Evolutionary conservation across 2,888 invertebrate genomes (phyloP).

Genomic region (Lissonota sp.): DNA sequence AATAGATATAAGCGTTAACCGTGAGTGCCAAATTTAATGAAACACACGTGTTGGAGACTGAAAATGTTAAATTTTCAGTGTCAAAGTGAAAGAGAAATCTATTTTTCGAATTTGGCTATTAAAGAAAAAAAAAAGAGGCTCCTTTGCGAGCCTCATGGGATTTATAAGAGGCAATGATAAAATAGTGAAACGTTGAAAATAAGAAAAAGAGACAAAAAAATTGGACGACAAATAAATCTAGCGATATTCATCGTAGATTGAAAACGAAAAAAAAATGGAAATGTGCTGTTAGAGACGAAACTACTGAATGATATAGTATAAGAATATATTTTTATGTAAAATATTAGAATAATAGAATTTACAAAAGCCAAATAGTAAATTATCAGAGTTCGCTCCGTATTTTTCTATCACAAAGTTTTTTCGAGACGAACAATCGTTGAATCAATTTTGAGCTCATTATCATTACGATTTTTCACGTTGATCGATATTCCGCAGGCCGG

Average conservation of each 20-base stretch:
- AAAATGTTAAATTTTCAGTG: slow-evolving; percentile 6
- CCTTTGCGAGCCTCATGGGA: background rate
- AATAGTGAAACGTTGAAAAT: too few species aligned
- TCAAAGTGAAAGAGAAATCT: slow-evolving; percentile 21
- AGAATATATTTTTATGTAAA: slow-evolving; percentile 16
- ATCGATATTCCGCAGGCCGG: slow-evolving; percentile 42
- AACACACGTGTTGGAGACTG: slow-evolving; percentile 1
- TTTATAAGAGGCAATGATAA: background rate
- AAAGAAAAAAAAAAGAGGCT: background rate
- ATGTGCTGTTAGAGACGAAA: slow-evolving; percentile 6
- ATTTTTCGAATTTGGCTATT: slow-evolving; percentile 43
- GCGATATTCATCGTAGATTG: slow-evolving; percentile 4
- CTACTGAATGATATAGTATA: background rate
- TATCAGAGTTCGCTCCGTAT: slow-evolving; percentile 32
- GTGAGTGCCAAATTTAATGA: slow-evolving; percentile 51
- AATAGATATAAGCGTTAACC: slow-evolving; percentile 35
- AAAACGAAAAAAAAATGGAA: background rate
- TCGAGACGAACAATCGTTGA: slow-evolving; percentile 31
- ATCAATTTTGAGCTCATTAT: background rate
- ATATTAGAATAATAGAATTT: slow-evolving; percentile 10
- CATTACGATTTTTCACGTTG: slow-evolving; percentile 11
- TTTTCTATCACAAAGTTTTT: slow-evolving; percentile 39
- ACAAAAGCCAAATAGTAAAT: slow-evolving; percentile 19
- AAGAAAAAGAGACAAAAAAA: background rate
- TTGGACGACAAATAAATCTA: background rate